Conservation (phyloP, 2,888 invertebrate species). For the Meteorus colon region DNA sequence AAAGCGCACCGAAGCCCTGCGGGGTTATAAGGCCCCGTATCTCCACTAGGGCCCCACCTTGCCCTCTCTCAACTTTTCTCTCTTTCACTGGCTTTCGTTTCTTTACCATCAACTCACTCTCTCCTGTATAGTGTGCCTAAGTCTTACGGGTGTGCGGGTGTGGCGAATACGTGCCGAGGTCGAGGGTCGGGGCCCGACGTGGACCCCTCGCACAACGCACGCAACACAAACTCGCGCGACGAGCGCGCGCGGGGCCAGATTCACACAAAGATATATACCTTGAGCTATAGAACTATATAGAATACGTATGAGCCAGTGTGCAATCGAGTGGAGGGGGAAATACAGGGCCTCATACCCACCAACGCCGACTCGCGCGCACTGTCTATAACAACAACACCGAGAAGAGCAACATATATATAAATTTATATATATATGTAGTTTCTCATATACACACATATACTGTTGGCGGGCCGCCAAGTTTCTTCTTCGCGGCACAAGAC, state of each 20-base stretch:
- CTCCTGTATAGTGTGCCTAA: constrained; percentile 13
- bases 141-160: constrained; percentile 66
- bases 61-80: constrained; percentile 54
- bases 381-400: constrained; percentile 36
- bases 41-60: constrained; percentile 64
- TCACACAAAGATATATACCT: constrained; percentile 44
- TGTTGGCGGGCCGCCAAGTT: constrained; percentile 24
- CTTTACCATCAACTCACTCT: constrained; percentile 34
- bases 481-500: constrained; percentile 38
- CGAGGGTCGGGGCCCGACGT: constrained; percentile 68
- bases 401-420: constrained; percentile 1
- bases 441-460: background rate
- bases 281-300: constrained; percentile 5
- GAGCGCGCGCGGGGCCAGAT: constrained; percentile 45
- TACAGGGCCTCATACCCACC: background rate
- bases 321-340: background rate
- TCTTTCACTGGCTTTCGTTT: constrained; percentile 23
- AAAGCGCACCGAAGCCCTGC: constrained; percentile 38
- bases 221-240: constrained; percentile 55
- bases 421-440: constrained; percentile 2
- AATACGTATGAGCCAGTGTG: background rate
- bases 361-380: background rate
- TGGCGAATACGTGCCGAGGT: constrained; percentile 73
- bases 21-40: constrained; percentile 41
- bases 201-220: constrained; percentile 59